These are phyloP conservation scores for Sinodicranocentrus sp. DNA, from an alignment of 2,888 invertebrate genomes.

Conservation along the genomic window DNA sequence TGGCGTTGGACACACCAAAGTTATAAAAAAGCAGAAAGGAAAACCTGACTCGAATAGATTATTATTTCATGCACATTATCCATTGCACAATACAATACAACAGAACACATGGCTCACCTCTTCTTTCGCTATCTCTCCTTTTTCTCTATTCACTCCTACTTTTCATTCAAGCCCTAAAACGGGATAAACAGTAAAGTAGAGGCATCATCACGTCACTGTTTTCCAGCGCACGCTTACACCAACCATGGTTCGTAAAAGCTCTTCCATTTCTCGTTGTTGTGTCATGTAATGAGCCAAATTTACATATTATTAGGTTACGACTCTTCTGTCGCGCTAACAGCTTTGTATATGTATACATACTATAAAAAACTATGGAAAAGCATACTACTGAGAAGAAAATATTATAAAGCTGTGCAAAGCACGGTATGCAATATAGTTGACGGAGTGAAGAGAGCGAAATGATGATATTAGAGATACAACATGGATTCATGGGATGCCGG, in stretches of 20 bases:
- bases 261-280: slow-evolving; percentile 62
- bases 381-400: neutral
- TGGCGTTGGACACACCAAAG: slow-evolving; percentile 26
- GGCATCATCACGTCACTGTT: slow-evolving; percentile 31
- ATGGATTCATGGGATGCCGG: slow-evolving; percentile 31
- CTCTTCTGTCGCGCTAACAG: slow-evolving; percentile 62
- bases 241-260: slow-evolving; percentile 22
- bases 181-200: slow-evolving; percentile 9
- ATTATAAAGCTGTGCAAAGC: slow-evolving; percentile 14
- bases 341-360: slow-evolving; percentile 36
- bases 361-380: slow-evolving; percentile 5
- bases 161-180: neutral
- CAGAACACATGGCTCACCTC: slow-evolving; percentile 36
- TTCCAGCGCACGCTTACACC: no score
- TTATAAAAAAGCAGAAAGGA: slow-evolving; percentile 3
- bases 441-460: slow-evolving; percentile 30
- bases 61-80: slow-evolving; percentile 51
- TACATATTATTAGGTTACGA: slow-evolving; percentile 75
- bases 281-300: slow-evolving; percentile 75
- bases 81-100: slow-evolving; percentile 34
- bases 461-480: slow-evolving; percentile 55
- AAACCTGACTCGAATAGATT: slow-evolving; percentile 58
- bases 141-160: slow-evolving; percentile 14
- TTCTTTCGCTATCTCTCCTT: neutral
- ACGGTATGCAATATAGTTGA: slow-evolving; percentile 36